Base-by-base conservation (phyloP, 1,140 invertebrate species). In the Ctenoplectra terminalis region DNA sequence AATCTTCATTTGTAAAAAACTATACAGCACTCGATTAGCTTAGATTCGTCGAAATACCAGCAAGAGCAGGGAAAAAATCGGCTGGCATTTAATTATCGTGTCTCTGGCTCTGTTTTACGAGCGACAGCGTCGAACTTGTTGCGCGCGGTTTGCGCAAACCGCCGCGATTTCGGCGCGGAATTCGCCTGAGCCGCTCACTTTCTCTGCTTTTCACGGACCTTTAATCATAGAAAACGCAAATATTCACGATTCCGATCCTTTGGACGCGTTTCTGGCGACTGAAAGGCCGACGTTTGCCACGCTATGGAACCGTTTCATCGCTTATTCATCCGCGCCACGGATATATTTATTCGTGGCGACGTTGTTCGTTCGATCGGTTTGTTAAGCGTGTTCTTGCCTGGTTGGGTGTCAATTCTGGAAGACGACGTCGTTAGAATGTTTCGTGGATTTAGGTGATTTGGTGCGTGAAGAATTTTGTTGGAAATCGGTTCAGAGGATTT, bases 101-200 rank as follows among this genome's bases (percentile, higher is more conserved):
- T 37, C 40, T 23, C 20, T 23, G 26, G 50, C 40, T 46, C n/a
- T 26, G 29, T 46, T 72, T 71, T 50, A 72, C 66, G 26, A 79
- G 29, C 67, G n/a, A 52, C 54, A 61, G n/a, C 15, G 31, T 56
- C 74, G 72, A 71, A 84, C 84, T 86, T 86, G 84, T 86, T 85
- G 82, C 84, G 84, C 64, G 43, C 66, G 61, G 67, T 64, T 56
- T 34, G 73, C 66, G 69, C 67, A 67, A 83, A 75, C 67, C 73
- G 81, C 34, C 64, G 81, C 29, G 61, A 48, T 73, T 81, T 70
- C 58, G 60, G 20, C 60, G 60, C 58, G 40, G 31, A 8, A 50
- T 26, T 23, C 64, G 17, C 76, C 8, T 34, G 7, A 2, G 29
- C 3, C 60, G 29, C 8, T 60, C 60, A 72, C 66, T 67, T 78